Base-by-base conservation (phyloP, 2,113 vertebrate genomes). In the Stegostoma tigrinum region DNA sequence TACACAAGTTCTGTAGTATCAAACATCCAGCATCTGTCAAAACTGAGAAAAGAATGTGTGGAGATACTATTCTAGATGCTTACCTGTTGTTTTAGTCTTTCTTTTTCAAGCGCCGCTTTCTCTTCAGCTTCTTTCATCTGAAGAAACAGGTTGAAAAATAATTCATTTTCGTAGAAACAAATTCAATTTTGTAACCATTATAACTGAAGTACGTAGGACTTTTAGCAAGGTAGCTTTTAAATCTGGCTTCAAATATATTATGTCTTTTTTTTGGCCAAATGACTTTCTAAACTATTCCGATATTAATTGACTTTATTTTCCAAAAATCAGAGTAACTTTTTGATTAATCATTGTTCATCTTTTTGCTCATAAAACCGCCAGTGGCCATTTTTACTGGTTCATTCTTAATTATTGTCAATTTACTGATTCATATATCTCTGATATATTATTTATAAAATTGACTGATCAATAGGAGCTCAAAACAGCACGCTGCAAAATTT, bases 101-200 rank as follows among this genome's bases (percentile, higher is more conserved):
- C 98, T 96, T 98, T 98, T 97, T 99, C 98, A 96, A 98, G 96
- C 85, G 97, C 98, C 14, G 98, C 98, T 97, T 96, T 98, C 83
- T 98, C 98, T 97, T 99, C 98, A 95, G 98, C 98, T 97, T 99
- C 98, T 97, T 98, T 98, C 95, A 98, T 96, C 99, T 99, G 96
- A 96, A 70, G 96, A 96, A 64, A 97, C 86, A 97, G 2, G 97
- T 12, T 83, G 67, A n/a, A 80, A 95, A 78, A 95, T 96, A 96
- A 94, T 6, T 87, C 27, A 30, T 61, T 52, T 27, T 30, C 17
- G 12, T 61, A 21, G 80, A 45, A 19, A 21, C 19, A 45, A 42
- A 83, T 83, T 45, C 45, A 83, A 42, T 17, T 83, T 42, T 45
- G 80, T 23, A 5, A 45, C 7, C 42, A 5, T 21, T 42, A 8